Conservation (phyloP, 2,113 vertebrate genomes). For the Neolamprologus toae region DNA sequence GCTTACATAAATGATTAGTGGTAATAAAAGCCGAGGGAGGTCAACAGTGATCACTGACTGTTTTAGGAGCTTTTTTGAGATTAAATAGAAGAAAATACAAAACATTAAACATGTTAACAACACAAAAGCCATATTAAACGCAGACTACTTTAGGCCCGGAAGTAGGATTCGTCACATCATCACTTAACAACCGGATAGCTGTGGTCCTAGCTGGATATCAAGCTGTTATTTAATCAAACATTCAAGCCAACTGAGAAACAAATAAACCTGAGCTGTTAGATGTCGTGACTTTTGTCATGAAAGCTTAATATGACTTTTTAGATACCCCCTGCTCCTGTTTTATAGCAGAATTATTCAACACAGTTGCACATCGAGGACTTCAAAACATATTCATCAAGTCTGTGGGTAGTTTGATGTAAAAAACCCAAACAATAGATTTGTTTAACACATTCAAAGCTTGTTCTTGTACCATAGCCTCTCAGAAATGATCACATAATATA, state of each 20-base stretch:
- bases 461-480: background rate
- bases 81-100: too few relatives aligned
- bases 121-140: too few relatives aligned
- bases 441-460: background rate
- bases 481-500: background rate
- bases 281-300: background rate
- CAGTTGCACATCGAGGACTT: background rate
- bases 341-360: background rate
- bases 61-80: too few relatives aligned
- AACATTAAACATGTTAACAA: too few relatives aligned
- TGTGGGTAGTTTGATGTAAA: background rate
- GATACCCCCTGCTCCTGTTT: background rate
- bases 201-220: background rate
- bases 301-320: background rate
- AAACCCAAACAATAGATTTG: background rate
- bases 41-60: too few relatives aligned
- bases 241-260: background rate
- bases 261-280: background rate
- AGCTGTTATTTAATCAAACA: background rate
- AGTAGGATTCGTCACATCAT: accelerated
- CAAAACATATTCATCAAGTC: background rate
- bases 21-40: too few relatives aligned
- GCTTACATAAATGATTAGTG: too few relatives aligned
- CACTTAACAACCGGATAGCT: background rate
- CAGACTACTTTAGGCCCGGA: too few relatives aligned